These are phyloP conservation scores for Psittacara wagleri DNA, from an alignment of 2,113 vertebrate genomes.

Conservation along the genomic window DNA sequence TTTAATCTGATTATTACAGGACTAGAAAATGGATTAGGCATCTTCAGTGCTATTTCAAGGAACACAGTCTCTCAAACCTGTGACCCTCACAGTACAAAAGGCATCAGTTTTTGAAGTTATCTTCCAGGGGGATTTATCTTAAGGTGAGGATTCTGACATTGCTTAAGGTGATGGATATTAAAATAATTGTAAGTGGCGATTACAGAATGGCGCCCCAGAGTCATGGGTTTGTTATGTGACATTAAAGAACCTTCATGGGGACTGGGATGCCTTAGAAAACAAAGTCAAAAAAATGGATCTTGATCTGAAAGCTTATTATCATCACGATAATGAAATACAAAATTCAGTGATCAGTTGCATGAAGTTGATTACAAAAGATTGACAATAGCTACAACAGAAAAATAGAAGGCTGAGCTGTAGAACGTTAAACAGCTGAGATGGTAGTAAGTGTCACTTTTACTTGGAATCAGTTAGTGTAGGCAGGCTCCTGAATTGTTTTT, in stretches of 20 bases:
- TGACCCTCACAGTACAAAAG: neutral
- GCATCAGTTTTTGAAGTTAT: neutral
- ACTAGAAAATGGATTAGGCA: neutral
- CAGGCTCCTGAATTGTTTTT: constrained; percentile 40
- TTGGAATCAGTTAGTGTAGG: neutral
- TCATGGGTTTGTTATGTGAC: neutral
- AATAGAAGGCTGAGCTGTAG: neutral
- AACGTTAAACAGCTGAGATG: neutral
- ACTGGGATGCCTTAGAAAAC: neutral
- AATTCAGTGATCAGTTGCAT: neutral
- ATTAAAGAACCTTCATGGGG: neutral
- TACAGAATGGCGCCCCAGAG: neutral
- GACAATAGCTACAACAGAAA: neutral
- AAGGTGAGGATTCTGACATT: neutral
- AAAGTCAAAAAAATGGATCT: neutral
- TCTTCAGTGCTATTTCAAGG: neutral
- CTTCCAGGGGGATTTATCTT: neutral
- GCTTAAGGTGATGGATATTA: neutral
- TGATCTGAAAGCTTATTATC: constrained; percentile 6
- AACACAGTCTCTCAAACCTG: neutral
- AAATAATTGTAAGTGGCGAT: neutral
- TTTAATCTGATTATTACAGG: constrained; percentile 39
- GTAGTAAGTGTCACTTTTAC: constrained; percentile 12
- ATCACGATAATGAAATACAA: neutral
- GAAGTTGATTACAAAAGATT: neutral